phyloP scores from a whole-genome alignment of 2,888 invertebrate species.

The Trissoscelio sp. region DNA sequence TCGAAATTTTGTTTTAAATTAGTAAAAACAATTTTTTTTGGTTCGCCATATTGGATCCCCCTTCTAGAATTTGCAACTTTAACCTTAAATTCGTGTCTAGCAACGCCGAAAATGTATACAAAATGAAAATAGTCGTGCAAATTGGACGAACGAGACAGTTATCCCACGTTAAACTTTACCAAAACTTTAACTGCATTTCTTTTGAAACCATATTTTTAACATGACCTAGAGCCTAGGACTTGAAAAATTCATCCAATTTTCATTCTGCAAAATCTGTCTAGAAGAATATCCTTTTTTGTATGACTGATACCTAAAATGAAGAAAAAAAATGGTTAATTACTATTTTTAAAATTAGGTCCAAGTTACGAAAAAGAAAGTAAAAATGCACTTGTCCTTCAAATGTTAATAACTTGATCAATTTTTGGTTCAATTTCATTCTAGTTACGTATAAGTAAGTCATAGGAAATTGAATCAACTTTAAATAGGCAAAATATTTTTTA shows the following conservation, averaged over 20 bases:
- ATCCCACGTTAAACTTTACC: constrained; percentile 13
- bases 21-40: neutral
- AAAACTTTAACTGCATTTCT: constrained; percentile 19
- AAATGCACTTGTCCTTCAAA: constrained; percentile 18
- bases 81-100: neutral
- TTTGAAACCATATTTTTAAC: constrained; percentile 3
- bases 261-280: too few relatives aligned
- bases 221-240: constrained; percentile 29
- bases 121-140: constrained; percentile 1
- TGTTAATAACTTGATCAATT: constrained; percentile 41
- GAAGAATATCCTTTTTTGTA: constrained; percentile 34
- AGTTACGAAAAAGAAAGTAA: constrained; percentile 22
- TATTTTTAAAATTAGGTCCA: constrained; percentile 33
- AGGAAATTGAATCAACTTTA: constrained; percentile 27
- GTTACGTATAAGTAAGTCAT: too few relatives aligned
- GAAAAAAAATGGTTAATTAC: constrained; percentile 35
- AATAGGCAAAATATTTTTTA: constrained; percentile 14
- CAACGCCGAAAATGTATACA: neutral
- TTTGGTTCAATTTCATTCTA: too few relatives aligned
- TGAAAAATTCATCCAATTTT: too few relatives aligned
- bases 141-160: neutral
- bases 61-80: too few relatives aligned
- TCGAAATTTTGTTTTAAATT: neutral
- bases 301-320: constrained; percentile 30
- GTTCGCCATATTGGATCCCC: too few relatives aligned